Evolutionary conservation across 2,113 vertebrate species (phyloP), one percentile per base, ranked within the genome.

Genomic region (Spea bombifrons): DNA sequence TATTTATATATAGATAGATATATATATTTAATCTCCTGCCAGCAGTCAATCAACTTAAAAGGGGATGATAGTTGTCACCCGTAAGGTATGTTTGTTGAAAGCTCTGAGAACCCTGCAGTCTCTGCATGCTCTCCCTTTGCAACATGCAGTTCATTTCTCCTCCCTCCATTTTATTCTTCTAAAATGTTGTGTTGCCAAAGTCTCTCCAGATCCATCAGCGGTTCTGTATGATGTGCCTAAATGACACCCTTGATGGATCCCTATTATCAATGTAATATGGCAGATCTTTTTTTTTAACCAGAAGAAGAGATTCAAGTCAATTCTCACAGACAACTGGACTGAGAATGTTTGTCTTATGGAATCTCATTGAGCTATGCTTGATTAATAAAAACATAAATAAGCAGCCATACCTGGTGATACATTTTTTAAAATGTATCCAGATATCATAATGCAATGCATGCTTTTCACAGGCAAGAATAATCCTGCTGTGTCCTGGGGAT

Each of bases 111-210:
- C 49, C 30, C 65, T 74, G 12, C n/a, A 66, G 15, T 47, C 15
- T 73, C 44, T 68, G 53, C 78, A 80, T 80, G 78, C 78, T 68
- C 17, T 49, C 86, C 88, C 81, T 74, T 83, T 76, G 82, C 84
- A 80, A 74, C 78, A 80, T 80, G 78, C 78, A 80, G 10, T 10
- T 47, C 50, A 73, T 10, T 64, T 10, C 7, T 67, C 61, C 55
- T 59, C 55, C 55, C 55, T 13, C 12, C 8, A 59, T 9, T 12
- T 9, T 59, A 59, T 59, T 13, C 10, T 13, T 59, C 15, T 12
- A 59, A 8, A 9, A 59, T 55, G 13, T 66, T 57, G 7, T 7
- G 8, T 50, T 15, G 30, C 30, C 30, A 30, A 30, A 30, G 30
- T 30, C 30, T 30, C 30, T 30, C 30, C 15, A 9, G 5, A 13